Base-by-base conservation (phyloP, 2,797 vertebrate species). In the Decapterus maruadsi region DNA sequence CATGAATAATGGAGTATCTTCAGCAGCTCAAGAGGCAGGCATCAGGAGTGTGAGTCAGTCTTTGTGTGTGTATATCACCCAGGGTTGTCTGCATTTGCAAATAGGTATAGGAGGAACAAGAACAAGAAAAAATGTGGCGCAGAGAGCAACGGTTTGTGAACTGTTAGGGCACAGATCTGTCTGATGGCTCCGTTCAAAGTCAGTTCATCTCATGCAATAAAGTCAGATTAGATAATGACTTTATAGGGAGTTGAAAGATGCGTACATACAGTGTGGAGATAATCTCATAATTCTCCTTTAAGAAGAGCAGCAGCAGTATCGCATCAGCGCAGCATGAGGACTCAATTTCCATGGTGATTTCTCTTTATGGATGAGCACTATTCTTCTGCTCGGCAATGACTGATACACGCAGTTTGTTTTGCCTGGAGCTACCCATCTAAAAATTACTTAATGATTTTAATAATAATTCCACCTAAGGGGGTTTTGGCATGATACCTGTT, bases 1-100 rank as follows among this genome's bases (percentile, higher is more conserved):
- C 67, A 88, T 85, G 69, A 87, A 90, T 93, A 90, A 90, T 90
- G 62, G 72, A 88, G 57, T n/a, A 45, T 53, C 68, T 68, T 80
- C 74, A 67, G 46, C 81, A 80, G 75, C 51, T 66, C 61, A 55
- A 72, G 74, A 80, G 60, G 68, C 56, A 60, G 65, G 50, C 70
- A 29, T 67, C 54, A 53, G 48, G 34, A 51, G 70, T 65, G 74
- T 60, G 79, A 73, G 79, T 83, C 68, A 45, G 57, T 46, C 65
- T 43, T 53, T 58, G 65, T 68, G 65, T 67, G 71, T 48, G 34
- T 36, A 7, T 36, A 50, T 51, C 45, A 57, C 64, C 51, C 46
- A 22, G 57, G 66, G 75, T 38, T 51, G 61, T 66, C 48, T 74
- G 71, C 50, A 40, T 71, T 64, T 70, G 67, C 19, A 53, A 63